These are phyloP conservation scores for Andrena trimmerana DNA, from an alignment of 2,888 invertebrate species.

Conservation along the genomic window DNA sequence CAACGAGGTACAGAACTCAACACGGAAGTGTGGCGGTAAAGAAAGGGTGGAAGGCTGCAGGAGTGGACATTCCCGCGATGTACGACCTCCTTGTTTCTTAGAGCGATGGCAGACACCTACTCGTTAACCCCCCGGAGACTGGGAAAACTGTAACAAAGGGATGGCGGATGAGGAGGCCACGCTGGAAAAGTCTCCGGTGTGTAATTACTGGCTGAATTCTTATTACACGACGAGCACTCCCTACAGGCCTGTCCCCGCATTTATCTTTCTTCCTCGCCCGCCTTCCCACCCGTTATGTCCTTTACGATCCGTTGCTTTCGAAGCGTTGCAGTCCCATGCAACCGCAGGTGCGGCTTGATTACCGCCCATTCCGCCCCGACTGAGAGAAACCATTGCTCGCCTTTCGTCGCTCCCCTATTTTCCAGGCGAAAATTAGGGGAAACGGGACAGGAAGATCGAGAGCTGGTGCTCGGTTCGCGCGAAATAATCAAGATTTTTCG, in stretches of 20 bases:
- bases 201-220: constrained; percentile 77
- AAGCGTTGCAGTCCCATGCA: constrained; percentile 15
- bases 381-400: not conserved
- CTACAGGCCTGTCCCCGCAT: constrained; percentile 67
- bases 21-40: constrained; percentile 32
- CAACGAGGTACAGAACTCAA: not conserved
- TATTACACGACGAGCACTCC: constrained; percentile 70
- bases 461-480: constrained; percentile 1
- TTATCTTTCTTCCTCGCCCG: constrained; percentile 39
- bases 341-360: constrained; percentile 46
- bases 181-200: constrained; percentile 74
- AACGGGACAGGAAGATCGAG: constrained; percentile 1
- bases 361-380: constrained; percentile 18
- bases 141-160: constrained; percentile 71
- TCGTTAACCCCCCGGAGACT: constrained; percentile 70
- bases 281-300: constrained; percentile 22
- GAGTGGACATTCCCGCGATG: constrained; percentile 44
- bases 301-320: constrained; percentile 37
- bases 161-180: constrained; percentile 53
- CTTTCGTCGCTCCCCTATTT: constrained; percentile 8
- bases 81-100: constrained; percentile 69
- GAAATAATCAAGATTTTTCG: not conserved
- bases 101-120: constrained; percentile 66
- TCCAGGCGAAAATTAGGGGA: constrained; percentile 10
- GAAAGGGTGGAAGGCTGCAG: constrained; percentile 22